Evolutionary conservation across 2,888 invertebrate genomes (phyloP).

Genomic region (Netelia inedita): DNA sequence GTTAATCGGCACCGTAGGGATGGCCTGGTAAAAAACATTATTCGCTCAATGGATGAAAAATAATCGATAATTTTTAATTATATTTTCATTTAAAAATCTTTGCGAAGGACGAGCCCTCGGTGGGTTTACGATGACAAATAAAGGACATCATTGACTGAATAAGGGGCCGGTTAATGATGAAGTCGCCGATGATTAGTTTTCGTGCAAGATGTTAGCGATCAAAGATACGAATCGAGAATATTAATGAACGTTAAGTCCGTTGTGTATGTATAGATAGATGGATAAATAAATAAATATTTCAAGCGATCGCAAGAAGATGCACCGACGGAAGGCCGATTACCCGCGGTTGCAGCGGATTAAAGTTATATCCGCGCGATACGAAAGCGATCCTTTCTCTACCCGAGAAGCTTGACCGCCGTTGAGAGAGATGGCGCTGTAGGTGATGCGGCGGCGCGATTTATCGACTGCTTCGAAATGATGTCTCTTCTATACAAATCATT

Average conservation of each 20-base stretch:
- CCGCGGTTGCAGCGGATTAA: constrained; percentile 9
- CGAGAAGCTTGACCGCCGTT: constrained; percentile 67
- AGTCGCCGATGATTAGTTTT: no score
- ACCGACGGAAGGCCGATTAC: constrained; percentile 65
- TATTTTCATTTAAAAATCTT: no score
- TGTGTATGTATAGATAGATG: neutral
- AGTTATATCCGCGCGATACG: constrained; percentile 12
- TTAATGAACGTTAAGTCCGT: neutral
- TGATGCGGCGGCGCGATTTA: constrained; percentile 44
- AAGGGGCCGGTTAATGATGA: no score
- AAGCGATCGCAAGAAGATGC: neutral
- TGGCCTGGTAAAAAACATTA: no score
- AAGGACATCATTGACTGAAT: no score
- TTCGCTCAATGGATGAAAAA: no score
- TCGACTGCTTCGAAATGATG: constrained; percentile 54
- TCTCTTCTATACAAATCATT: constrained; percentile 44
- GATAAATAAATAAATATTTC: neutral
- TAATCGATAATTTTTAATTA: no score
- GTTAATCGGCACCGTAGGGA: neutral
- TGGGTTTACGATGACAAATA: no score
- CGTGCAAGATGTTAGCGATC: no score
- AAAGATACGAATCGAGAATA: neutral
- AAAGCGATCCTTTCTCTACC: constrained; percentile 2
- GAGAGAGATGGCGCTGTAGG: constrained; percentile 77
- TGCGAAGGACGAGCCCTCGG: no score